These are phyloP conservation scores for Narcine bancroftii DNA, from an alignment of 2,113 vertebrate genomes.

Conservation along the genomic window DNA sequence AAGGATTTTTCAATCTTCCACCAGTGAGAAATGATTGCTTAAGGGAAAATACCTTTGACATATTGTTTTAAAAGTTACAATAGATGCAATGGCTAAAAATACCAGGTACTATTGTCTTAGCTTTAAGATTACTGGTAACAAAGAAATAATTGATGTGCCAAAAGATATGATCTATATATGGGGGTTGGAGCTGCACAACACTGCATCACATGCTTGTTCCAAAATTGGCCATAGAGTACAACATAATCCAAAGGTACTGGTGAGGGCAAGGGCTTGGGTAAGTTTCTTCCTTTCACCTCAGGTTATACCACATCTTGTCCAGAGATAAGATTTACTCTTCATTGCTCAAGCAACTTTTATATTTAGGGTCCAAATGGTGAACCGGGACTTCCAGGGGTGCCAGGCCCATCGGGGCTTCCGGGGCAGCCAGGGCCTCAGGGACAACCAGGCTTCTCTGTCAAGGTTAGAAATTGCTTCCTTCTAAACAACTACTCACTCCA, in stretches of 20 bases:
- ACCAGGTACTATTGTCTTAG: too few species aligned
- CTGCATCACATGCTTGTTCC: neutral
- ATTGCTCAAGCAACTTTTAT: neutral
- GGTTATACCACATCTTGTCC: neutral
- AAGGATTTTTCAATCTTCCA: neutral
- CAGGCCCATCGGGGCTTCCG: constrained; percentile 60
- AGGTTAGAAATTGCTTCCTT: constrained; percentile 52
- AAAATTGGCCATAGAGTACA: neutral
- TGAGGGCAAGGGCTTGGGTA: neutral
- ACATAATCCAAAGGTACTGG: neutral
- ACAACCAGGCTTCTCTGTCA: constrained; percentile 62
- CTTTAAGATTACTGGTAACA: neutral
- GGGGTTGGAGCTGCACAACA: neutral
- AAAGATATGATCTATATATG: too few species aligned
- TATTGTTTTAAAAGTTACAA: neutral
- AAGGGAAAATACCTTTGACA: neutral
- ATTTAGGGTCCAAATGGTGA: constrained; percentile 58
- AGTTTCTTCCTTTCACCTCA: neutral
- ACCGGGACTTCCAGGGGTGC: constrained; percentile 54
- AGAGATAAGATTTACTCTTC: neutral
- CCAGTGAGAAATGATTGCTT: neutral
- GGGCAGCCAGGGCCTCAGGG: constrained; percentile 58
- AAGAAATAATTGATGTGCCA: too few species aligned
- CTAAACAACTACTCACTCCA: neutral
- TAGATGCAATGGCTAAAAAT: neutral